Conservation (phyloP, 2,888 invertebrate genomes). For the Drosophila infuscata region DNA sequence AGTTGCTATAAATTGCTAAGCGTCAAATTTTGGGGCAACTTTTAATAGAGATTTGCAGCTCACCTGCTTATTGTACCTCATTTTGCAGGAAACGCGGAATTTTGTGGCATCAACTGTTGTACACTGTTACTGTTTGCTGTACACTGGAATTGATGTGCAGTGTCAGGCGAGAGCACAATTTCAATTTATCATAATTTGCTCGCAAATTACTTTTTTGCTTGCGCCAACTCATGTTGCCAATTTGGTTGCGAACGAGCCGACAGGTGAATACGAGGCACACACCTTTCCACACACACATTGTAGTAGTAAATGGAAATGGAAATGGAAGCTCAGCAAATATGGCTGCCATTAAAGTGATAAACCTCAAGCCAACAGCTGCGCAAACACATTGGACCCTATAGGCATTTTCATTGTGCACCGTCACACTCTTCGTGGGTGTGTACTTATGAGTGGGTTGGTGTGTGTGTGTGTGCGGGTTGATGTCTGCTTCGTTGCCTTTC, state of each 20-base stretch:
- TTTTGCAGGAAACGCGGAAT: background rate
- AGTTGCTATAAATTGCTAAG: background rate
- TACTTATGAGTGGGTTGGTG: slow-evolving; percentile 4
- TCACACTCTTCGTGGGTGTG: background rate
- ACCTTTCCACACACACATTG: background rate
- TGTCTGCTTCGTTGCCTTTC: slow-evolving; percentile 19
- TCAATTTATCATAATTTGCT: slow-evolving; percentile 77
- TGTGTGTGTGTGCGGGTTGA: background rate
- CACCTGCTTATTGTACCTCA: background rate
- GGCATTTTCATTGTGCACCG: slow-evolving; percentile 42
- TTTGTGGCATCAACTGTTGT: background rate
- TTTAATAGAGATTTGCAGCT: background rate
- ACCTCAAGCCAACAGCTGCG: slow-evolving; percentile 54
- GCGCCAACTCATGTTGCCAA: slow-evolving; percentile 75
- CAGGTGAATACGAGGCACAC: slow-evolving; percentile 31
- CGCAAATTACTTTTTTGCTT: slow-evolving; percentile 69
- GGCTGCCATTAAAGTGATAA: slow-evolving; percentile 79
- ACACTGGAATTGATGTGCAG: slow-evolving; percentile 50
- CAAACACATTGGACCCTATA: slow-evolving; percentile 46
- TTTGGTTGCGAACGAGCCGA: slow-evolving; percentile 41
- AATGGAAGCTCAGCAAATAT: slow-evolving; percentile 64
- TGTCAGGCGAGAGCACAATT: slow-evolving; percentile 48
- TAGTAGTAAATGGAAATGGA: slow-evolving; percentile 37
- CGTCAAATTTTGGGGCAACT: background rate
- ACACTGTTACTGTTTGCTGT: background rate